Evolutionary conservation across 1,140 invertebrate genomes (phyloP).

Genomic region (Teleogryllus occipitalis): DNA sequence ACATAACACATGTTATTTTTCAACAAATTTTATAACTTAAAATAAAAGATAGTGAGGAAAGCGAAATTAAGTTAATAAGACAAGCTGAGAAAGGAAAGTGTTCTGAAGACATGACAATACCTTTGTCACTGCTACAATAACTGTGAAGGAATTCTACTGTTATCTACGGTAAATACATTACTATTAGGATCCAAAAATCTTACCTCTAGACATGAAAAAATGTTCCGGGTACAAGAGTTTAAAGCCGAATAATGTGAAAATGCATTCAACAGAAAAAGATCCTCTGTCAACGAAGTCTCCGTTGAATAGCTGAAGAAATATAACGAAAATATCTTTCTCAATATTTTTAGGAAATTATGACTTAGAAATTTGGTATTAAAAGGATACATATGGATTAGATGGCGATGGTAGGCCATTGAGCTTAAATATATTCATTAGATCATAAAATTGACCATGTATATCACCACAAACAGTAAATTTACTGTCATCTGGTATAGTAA

Average conservation of each 20-base stretch:
- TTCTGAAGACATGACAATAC: too few species aligned
- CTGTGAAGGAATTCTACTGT: too few species aligned
- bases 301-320: constrained; percentile 72
- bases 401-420: constrained; percentile 92
- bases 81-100: too few species aligned
- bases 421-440: constrained; percentile 96
- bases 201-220: constrained; percentile 96
- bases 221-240: constrained; percentile 95
- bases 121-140: too few species aligned
- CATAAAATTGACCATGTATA: constrained; percentile 98
- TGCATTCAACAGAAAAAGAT: constrained; percentile 98
- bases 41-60: too few species aligned
- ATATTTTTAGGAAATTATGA: not conserved
- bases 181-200: constrained; percentile 25
- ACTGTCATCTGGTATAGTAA: constrained; percentile 71
- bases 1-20: too few species aligned
- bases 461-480: constrained; percentile 99
- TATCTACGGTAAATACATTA: too few species aligned
- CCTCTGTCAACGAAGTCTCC: constrained; percentile 99
- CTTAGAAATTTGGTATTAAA: constrained; percentile 26
- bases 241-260: constrained; percentile 95
- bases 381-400: constrained; percentile 88
- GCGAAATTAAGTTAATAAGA: too few species aligned
- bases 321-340: not conserved
- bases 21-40: too few species aligned